These are phyloP conservation scores for Chaenogobius annularis DNA, from an alignment of 2,113 vertebrate species.

Conservation along the genomic window DNA sequence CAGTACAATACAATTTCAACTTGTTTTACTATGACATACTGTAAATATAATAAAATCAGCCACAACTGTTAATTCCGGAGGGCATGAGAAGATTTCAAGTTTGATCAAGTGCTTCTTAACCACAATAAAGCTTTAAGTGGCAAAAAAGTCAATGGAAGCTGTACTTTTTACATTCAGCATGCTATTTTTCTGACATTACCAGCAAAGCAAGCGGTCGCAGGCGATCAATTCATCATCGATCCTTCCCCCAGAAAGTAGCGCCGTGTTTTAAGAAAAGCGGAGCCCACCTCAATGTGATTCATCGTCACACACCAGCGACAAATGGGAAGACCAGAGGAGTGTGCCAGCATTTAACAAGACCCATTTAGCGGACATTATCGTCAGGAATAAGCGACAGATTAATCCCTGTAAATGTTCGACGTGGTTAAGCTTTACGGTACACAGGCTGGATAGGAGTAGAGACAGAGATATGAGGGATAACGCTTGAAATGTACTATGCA, in stretches of 20 bases:
- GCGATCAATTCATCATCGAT: constrained; percentile 27
- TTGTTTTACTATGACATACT: no score
- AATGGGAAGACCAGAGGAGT: neutral
- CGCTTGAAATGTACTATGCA: neutral
- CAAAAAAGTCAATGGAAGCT: neutral
- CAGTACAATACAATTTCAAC: no score
- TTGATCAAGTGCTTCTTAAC: neutral
- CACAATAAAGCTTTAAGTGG: constrained; percentile 7
- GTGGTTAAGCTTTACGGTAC: neutral
- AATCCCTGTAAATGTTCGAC: neutral
- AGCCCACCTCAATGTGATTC: constrained; percentile 3
- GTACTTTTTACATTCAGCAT: constrained; percentile 9
- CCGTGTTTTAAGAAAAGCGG: constrained; percentile 4
- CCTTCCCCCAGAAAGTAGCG: neutral
- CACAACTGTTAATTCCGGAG: no score
- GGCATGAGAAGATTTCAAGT: neutral
- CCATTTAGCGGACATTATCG: constrained; percentile 2
- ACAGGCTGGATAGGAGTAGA: neutral
- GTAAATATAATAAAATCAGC: no score
- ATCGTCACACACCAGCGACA: neutral
- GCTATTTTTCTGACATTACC: constrained; percentile 13
- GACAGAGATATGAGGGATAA: neutral
- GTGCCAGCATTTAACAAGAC: neutral
- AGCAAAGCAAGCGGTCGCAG: neutral
- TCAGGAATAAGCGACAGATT: constrained; percentile 2